A percentile compares a stretch with the other conserved stretches of the same genome.
phyloP scores from a whole-genome alignment of 2,797 vertebrate species.

The Spinus pinus region DNA sequence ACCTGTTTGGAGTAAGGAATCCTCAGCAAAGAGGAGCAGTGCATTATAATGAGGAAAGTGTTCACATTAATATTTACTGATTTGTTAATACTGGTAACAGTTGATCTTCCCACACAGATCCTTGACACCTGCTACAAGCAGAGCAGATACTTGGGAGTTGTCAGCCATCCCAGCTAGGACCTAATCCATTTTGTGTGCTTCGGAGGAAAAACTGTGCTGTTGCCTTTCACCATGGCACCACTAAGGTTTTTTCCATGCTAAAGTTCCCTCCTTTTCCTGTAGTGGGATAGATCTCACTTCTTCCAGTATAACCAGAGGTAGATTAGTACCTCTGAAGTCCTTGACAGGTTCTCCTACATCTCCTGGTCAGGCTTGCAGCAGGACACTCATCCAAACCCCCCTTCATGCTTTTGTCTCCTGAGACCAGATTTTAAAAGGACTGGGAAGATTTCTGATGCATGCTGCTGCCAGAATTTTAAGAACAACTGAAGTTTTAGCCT shows the following conservation, averaged over 20 bases:
- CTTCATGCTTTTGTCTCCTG: not conserved
- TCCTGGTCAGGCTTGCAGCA: not conserved
- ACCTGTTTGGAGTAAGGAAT: not conserved
- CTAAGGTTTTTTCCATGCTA: not conserved
- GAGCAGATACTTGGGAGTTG: not conserved
- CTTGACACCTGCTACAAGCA: not conserved
- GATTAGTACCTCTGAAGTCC: not conserved
- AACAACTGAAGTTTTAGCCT: not conserved
- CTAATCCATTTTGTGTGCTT: not conserved
- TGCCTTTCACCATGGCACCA: rapidly evolving
- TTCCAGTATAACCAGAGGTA: not conserved
- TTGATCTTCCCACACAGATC: not conserved
- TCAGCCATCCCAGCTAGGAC: not conserved
- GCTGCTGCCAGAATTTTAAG: not conserved
- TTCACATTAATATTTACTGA: not conserved
- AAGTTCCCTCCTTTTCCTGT: rapidly evolving
- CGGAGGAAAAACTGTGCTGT: not conserved
- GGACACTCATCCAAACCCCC: not conserved
- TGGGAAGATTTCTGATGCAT: not conserved
- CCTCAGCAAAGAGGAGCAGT: not conserved
- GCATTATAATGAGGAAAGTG: rapidly evolving
- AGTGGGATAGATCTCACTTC: not conserved
- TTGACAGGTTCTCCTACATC: not conserved
- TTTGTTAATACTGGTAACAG: not conserved
- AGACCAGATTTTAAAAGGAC: not conserved